A percentile compares a stretch with the other conserved stretches of the same genome.
These are phyloP conservation scores for Pectinophora gossypiella DNA, from an alignment of 1,140 invertebrate genomes.

Conservation along the genomic window DNA sequence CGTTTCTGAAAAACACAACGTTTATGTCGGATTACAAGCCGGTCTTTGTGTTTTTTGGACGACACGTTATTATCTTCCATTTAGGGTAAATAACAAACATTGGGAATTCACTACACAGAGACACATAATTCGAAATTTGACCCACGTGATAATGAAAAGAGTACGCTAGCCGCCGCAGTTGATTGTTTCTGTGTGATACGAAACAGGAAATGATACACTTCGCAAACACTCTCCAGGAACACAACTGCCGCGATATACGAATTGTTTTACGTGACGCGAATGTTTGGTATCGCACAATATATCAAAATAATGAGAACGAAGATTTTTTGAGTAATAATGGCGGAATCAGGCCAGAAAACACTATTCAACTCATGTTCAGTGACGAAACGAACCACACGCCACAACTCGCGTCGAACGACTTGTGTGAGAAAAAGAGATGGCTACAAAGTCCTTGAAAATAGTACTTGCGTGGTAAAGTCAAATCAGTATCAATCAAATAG, in stretches of 20 bases:
- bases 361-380: slow-evolving; percentile 52
- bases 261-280: slow-evolving; percentile 15
- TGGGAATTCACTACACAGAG: slow-evolving; percentile 30
- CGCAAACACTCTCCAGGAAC: slow-evolving; percentile 38
- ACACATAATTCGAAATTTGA: slow-evolving; percentile 58
- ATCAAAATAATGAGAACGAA: slow-evolving; percentile 35
- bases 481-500: slow-evolving; percentile 25
- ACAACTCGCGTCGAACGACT: slow-evolving; percentile 23
- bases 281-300: slow-evolving; percentile 10
- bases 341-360: slow-evolving; percentile 57
- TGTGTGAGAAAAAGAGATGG: slow-evolving; percentile 48
- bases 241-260: slow-evolving; percentile 20
- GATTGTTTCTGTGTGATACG: slow-evolving; percentile 67
- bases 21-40: slow-evolving; percentile 48
- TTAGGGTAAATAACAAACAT: slow-evolving; percentile 17
- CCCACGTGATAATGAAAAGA: slow-evolving; percentile 71
- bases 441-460: slow-evolving; percentile 40
- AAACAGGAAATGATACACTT: slow-evolving; percentile 71
- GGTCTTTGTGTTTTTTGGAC: slow-evolving; percentile 36
- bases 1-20: slow-evolving; percentile 61
- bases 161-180: slow-evolving; percentile 56
- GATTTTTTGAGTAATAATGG: slow-evolving; percentile 55
- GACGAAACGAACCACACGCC: slow-evolving; percentile 50
- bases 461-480: slow-evolving; percentile 70
- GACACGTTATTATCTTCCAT: slow-evolving; percentile 20